These are phyloP conservation scores for Drosophila ercepeae DNA, from an alignment of 1,140 invertebrate species.

Conservation along the genomic window DNA sequence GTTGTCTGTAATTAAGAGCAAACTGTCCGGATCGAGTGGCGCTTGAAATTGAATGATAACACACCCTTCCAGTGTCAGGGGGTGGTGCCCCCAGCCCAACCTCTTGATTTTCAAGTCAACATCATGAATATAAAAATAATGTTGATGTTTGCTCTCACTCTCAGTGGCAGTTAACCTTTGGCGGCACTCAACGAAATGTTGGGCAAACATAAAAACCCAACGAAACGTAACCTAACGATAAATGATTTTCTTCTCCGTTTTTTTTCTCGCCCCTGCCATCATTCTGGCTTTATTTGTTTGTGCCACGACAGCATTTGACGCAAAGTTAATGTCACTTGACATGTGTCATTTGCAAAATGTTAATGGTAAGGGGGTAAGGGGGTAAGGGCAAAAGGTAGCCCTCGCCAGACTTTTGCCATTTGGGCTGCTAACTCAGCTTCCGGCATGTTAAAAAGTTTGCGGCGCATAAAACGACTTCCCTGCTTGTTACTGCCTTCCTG, in stretches of 20 bases:
- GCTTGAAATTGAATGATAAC: conserved; percentile 59
- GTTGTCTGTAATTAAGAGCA: conserved; percentile 51
- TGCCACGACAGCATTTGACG: conserved; percentile 74
- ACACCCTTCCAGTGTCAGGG: background rate
- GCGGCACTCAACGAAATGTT: conserved; percentile 62
- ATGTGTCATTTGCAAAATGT: conserved; percentile 82
- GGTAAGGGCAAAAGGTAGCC: conserved; percentile 51
- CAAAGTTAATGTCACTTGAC: conserved; percentile 82
- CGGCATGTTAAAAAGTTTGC: conserved; percentile 82
- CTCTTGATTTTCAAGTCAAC: conserved; percentile 37
- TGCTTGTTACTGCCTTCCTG: conserved; percentile 76
- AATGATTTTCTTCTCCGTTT: conserved; percentile 43
- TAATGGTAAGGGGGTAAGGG: background rate
- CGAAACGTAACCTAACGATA: conserved; percentile 77
- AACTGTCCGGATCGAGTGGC: conserved; percentile 46
- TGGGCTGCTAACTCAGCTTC: conserved; percentile 74
- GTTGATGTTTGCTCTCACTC: conserved; percentile 77
- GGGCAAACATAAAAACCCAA: conserved; percentile 79
- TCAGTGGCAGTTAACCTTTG: conserved; percentile 47
- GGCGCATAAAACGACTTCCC: conserved; percentile 82
- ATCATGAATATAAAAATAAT: conserved; percentile 81
- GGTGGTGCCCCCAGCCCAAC: too few relatives aligned
- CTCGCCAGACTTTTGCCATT: conserved; percentile 2
- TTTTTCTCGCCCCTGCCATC: conserved; percentile 7
- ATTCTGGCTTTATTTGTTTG: conserved; percentile 71